Percentiles rank a stretch among this genome's conserved stretches.
Evolutionary conservation across 2,797 vertebrate genomes (phyloP).

Genomic region (Myiotriccus ornatus): DNA sequence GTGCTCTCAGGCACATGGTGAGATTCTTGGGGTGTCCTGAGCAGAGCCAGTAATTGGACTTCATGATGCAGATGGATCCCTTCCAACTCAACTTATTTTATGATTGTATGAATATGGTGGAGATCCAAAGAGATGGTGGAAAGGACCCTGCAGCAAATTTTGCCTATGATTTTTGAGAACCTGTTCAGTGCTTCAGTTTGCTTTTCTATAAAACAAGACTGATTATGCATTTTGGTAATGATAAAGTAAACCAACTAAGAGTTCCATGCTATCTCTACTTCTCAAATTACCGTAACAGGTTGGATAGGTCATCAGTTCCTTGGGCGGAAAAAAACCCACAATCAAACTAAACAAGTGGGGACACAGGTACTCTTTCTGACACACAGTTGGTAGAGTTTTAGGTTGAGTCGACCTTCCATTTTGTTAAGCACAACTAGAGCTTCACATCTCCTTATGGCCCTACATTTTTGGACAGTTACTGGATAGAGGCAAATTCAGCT

Average conservation of each 20-base stretch:
- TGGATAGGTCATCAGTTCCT: neutral
- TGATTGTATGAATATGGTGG: neutral
- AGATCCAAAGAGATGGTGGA: neutral
- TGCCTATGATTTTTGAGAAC: neutral
- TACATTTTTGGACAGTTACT: neutral
- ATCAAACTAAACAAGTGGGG: neutral
- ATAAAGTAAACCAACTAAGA: neutral
- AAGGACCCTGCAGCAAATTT: neutral
- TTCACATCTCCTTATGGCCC: neutral
- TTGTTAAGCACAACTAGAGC: neutral
- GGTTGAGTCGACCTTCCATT: neutral
- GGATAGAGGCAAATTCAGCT: neutral
- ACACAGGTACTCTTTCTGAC: neutral
- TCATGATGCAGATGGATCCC: neutral
- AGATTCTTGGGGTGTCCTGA: neutral
- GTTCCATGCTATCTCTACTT: neutral
- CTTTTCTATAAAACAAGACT: neutral
- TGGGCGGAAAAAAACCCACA: accelerated
- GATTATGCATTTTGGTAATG: neutral
- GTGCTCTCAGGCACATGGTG: neutral
- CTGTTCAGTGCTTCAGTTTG: neutral
- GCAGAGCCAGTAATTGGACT: neutral
- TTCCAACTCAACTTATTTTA: neutral
- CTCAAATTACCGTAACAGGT: neutral
- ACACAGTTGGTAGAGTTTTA: neutral